A percentile compares a stretch with the other conserved stretches of the same genome.
Conservation (phyloP, 2,888 invertebrate genomes). For the Carabus problematicus region DNA sequence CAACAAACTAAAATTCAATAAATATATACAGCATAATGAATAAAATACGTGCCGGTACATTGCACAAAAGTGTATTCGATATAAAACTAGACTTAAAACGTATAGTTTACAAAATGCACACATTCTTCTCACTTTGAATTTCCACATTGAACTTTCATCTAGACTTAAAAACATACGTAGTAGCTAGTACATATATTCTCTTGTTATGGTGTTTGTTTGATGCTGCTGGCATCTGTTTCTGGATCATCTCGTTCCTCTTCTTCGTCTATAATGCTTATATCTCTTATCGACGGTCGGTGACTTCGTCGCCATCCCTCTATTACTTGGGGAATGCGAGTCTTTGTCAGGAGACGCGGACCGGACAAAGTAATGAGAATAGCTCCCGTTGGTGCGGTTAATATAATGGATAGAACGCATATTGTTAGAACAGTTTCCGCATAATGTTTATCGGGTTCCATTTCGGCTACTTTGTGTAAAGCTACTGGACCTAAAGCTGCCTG, state of each 20-base stretch:
- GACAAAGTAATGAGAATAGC: slow-evolving; percentile 82
- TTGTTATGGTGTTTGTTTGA: slow-evolving; percentile 34
- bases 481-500: slow-evolving; percentile 85
- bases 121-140: background rate
- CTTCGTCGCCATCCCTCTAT: slow-evolving; percentile 83
- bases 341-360: slow-evolving; percentile 79
- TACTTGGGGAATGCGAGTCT: slow-evolving; percentile 73
- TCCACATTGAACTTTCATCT: too few relatives aligned
- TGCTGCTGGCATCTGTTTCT: slow-evolving; percentile 47
- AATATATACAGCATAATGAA: slow-evolving; percentile 3
- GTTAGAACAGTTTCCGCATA: slow-evolving; percentile 78
- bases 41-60: background rate
- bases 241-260: slow-evolving; percentile 73
- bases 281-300: slow-evolving; percentile 82
- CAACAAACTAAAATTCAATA: slow-evolving; percentile 2
- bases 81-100: slow-evolving; percentile 34
- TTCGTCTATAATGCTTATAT: slow-evolving; percentile 87
- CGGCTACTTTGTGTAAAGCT: slow-evolving; percentile 70
- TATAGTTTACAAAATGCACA: slow-evolving; percentile 14
- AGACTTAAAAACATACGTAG: background rate
- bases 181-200: background rate
- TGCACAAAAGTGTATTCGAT: slow-evolving; percentile 17
- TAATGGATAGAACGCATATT: slow-evolving; percentile 80
- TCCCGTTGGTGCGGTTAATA: slow-evolving; percentile 84
- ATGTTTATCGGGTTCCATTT: slow-evolving; percentile 58